Evolutionary conservation across 2,113 vertebrate species (phyloP), one percentile per base, ranked within the genome.

Genomic region (crab-eating macaque (Macaca fascicularis)): DNA sequence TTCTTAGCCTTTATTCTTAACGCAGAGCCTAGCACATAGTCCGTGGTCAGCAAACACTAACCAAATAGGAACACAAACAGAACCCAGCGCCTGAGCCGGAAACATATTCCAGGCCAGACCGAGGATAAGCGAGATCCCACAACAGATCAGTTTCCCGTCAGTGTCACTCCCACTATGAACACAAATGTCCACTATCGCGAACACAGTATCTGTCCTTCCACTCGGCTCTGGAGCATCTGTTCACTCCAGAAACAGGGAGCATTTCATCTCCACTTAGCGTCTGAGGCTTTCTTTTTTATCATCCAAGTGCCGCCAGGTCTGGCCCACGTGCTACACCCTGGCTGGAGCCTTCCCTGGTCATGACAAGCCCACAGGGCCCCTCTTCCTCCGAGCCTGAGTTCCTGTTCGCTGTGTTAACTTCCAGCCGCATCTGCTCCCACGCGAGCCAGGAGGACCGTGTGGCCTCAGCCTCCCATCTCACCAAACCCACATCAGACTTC

Each of bases 141-240:
- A 14, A 27, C 83, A 69, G 27, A 12, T 23, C 35, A 23, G 32
- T 22, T 22, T 40, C 85, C 27, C 8, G 4, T 30, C 50, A 14
- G 69, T 12, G n/a, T n/a, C 52, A 32, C 17, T 72, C 50, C 69
- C 17, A 0, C 32, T 70, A 40, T 7, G 2, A 75, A 74, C 12
- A 10, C n/a, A 40, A 57, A 74, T 13, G 25, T 59, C 35, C 19
- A 3, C 11, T 3, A 2, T 17, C 0, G 0, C 32, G 69, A 55
- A 55, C 50, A 38, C 85, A 40, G 5, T 0, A 2, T n/a, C 38
- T 0, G 25, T 16, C n/a, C 6, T 55, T 55, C 25, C 35, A 19
- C 19, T 14, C 4, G 16, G 22, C 45, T 35, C 25, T 9, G 84
- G 5, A 48, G 64, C 35, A 5, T 23, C 43, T 20, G 11, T 35